phyloP scores from a whole-genome alignment of 2,888 invertebrate species.

The Halictus ligatus region DNA sequence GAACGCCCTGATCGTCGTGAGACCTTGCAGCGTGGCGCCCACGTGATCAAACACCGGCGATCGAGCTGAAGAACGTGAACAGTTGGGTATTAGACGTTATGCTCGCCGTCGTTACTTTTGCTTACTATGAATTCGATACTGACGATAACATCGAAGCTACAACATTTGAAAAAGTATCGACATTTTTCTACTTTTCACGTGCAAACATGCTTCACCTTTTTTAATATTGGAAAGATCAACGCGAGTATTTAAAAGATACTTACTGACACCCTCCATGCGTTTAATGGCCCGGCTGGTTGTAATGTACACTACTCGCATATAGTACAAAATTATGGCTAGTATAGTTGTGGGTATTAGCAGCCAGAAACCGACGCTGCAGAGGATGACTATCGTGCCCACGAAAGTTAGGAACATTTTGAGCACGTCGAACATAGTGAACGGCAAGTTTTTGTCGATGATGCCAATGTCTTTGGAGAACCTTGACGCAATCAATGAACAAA shows the following conservation, averaged over 20 bases:
- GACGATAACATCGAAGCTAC: no score
- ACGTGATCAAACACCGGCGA: slow-evolving; percentile 94
- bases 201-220: background rate
- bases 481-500: background rate
- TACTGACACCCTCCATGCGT: slow-evolving; percentile 92
- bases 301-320: slow-evolving; percentile 89
- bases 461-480: slow-evolving; percentile 96
- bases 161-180: no score
- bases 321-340: slow-evolving; percentile 89
- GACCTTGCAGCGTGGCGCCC: slow-evolving; percentile 91
- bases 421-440: slow-evolving; percentile 87
- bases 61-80: slow-evolving; percentile 86
- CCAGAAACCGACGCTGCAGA: slow-evolving; percentile 90
- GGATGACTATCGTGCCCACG: slow-evolving; percentile 85
- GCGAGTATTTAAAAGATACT: slow-evolving; percentile 81
- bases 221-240: background rate
- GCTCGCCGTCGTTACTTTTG: background rate
- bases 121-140: no score
- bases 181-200: no score
- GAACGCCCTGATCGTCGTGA: slow-evolving; percentile 92
- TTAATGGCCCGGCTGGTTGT: slow-evolving; percentile 92
- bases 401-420: slow-evolving; percentile 87
- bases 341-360: slow-evolving; percentile 89
- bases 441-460: slow-evolving; percentile 88
- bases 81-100: background rate